A percentile compares a stretch with the other conserved stretches of the same genome.
These are phyloP conservation scores for Sarcophaga rosellei DNA, from an alignment of 2,888 invertebrate species.

Conservation along the genomic window DNA sequence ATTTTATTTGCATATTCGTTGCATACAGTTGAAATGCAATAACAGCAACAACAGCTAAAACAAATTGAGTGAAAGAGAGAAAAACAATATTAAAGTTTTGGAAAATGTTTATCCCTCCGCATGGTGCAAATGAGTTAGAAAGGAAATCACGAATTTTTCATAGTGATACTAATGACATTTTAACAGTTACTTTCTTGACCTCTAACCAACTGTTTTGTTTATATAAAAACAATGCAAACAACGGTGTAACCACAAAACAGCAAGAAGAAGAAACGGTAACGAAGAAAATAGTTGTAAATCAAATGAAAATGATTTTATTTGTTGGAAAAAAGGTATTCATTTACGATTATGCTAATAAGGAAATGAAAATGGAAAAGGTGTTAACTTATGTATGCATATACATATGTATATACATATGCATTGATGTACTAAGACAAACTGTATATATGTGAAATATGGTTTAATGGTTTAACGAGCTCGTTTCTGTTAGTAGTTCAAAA, in stretches of 20 bases:
- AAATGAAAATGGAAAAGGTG: too few relatives aligned
- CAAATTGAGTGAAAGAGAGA: not conserved
- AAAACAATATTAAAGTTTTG: conserved; percentile 23
- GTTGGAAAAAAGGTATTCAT: too few relatives aligned
- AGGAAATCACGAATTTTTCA: conserved; percentile 61
- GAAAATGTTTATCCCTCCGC: conserved; percentile 18
- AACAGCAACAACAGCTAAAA: not conserved
- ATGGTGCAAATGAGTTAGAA: conserved; percentile 59
- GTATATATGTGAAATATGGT: too few relatives aligned
- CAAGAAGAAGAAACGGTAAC: too few relatives aligned
- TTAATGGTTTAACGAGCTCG: too few relatives aligned
- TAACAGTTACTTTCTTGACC: conserved; percentile 59
- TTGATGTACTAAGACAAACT: too few relatives aligned
- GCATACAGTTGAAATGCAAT: conserved; percentile 28
- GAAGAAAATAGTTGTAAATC: not conserved
- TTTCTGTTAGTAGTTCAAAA: too few relatives aligned
- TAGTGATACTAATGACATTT: conserved; percentile 47
- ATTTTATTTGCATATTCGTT: conserved; percentile 41
- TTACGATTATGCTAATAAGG: too few relatives aligned
- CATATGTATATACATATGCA: too few relatives aligned
- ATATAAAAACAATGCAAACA: not conserved
- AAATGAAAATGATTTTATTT: too few relatives aligned
- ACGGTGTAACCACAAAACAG: not conserved
- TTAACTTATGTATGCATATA: too few relatives aligned
- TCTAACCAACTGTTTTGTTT: conserved; percentile 35